Percentiles rank a stretch among this genome's conserved stretches.
Evolutionary conservation across 2,113 vertebrate species (phyloP).

Genomic region (Pseudolaguvia tuberculata): DNA sequence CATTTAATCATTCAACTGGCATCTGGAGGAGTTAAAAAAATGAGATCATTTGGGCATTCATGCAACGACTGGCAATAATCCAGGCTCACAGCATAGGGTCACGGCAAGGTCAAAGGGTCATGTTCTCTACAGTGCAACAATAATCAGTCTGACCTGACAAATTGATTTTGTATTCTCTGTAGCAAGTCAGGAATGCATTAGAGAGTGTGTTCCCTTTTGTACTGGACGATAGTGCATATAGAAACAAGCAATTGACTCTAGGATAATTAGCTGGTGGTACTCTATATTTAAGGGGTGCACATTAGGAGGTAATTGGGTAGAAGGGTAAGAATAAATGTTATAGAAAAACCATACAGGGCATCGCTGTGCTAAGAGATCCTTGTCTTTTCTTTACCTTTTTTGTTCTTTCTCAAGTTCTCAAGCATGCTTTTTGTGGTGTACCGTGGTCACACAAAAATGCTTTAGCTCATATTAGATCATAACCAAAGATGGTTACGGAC

Average conservation of each 20-base stretch:
- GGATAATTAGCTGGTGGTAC: conserved; percentile 47
- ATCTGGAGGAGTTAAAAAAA: background rate
- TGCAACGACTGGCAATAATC: conserved; percentile 40
- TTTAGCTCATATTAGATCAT: conserved; percentile 77
- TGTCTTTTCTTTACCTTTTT: background rate
- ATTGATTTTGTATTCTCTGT: conserved; percentile 51
- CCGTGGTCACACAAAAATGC: conserved; percentile 77
- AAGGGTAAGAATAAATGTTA: conserved; percentile 66
- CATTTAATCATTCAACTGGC: conserved; percentile 44
- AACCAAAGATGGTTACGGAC: conserved; percentile 54
- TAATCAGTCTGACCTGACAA: conserved; percentile 55
- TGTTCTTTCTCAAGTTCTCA: conserved; percentile 67
- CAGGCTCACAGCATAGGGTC: conserved; percentile 44
- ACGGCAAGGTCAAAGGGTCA: conserved; percentile 50
- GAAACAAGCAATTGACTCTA: conserved; percentile 46
- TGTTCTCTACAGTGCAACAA: conserved; percentile 47
- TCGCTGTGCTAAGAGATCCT: conserved; percentile 26
- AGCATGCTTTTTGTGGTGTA: conserved; percentile 68
- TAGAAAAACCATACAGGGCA: conserved; percentile 41
- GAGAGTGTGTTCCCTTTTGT: conserved; percentile 36
- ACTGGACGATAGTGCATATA: conserved; percentile 52
- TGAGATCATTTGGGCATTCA: conserved; percentile 40
- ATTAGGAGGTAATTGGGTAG: conserved; percentile 52
- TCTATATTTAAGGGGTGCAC: conserved; percentile 47
- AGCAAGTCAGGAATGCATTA: conserved; percentile 45